Base-by-base conservation (phyloP, 1,140 invertebrate species). In the Cecropterus lyciades region DNA sequence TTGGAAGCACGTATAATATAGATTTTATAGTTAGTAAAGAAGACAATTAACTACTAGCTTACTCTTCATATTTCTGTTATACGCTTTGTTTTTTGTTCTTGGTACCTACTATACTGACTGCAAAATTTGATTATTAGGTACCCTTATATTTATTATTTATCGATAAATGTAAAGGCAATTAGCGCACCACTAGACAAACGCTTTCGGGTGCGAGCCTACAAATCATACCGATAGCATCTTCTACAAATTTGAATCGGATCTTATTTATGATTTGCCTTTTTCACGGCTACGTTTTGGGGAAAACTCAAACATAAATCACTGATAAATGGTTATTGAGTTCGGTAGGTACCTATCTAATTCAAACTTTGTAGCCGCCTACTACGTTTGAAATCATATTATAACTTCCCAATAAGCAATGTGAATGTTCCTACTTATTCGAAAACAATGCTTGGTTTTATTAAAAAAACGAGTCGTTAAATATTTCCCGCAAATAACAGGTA, bases 201-300 rank as follows among this genome's bases (percentile, higher is more conserved):
- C 80, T 91, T 79, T 89, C 83, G 86, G 87, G 86, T 88, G 87
- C 85, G 87, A 89, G 90, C 77, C 81, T 77, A 93, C 85, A 93
- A 93, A 92, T 93, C 92, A 92, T 84, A 80, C 76, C 66, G 92
- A 93, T 93, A 93, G 79, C 86, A 93, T 93, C 92, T 92, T 92
- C 85, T 87, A 93, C 91, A 93, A 93, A 93, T 93, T 93, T 92
- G 92, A 92, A 92, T 92, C 92, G 91, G 91, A 91, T 92, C 87
- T 90, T 92, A 90, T 91, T 92, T 92, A 92, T 91, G 87, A 90
- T 92, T 91, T 90, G 88, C 87, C 86, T 90, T 89, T 92, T 92
- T 92, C 87, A 90, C 87, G 85, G 87, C 79, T 88, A 90, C 83
- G 84, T 89, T 88, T 89, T 89, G 80, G 87, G 83, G 84, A 89